These are phyloP conservation scores for Mobula hypostoma DNA, from an alignment of 2,113 vertebrate genomes.

Conservation along the genomic window DNA sequence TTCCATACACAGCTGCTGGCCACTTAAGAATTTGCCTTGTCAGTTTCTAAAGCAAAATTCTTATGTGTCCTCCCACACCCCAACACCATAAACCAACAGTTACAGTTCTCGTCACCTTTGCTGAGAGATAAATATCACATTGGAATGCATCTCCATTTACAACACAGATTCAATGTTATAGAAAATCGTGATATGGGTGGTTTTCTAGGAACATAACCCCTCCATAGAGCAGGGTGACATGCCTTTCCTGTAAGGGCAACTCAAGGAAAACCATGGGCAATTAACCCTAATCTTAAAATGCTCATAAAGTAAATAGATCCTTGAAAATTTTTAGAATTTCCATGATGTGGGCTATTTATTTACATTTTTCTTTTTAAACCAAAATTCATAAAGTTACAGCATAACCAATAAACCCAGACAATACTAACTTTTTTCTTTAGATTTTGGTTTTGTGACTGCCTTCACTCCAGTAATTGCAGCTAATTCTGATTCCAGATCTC, in stretches of 20 bases:
- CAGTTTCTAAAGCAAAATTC: too few relatives aligned
- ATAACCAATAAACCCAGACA: background rate
- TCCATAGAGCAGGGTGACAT: too few relatives aligned
- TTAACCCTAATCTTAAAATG: background rate
- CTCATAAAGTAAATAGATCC: background rate
- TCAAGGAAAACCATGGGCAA: background rate
- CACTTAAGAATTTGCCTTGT: too few relatives aligned
- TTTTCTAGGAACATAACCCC: too few relatives aligned
- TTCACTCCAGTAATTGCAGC: conserved; percentile 72
- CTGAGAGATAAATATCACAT: too few relatives aligned
- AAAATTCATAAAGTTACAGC: background rate
- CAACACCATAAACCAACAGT: too few relatives aligned
- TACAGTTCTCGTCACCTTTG: too few relatives aligned
- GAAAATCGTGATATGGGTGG: too few relatives aligned
- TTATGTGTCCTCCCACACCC: too few relatives aligned
- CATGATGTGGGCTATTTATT: background rate
- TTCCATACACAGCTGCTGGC: too few relatives aligned
- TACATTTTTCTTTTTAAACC: background rate
- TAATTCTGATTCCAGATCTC: conserved; percentile 82
- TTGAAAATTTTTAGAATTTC: background rate
- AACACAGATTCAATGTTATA: too few relatives aligned
- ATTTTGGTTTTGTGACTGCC: conserved; percentile 50
- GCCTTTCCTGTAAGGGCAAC: background rate
- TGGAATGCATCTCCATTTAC: too few relatives aligned
- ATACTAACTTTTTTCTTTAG: conserved; percentile 66